A percentile compares a stretch with the other conserved stretches of the same genome.
phyloP scores from a whole-genome alignment of 2,797 vertebrate species.

The Botia kubotai region DNA sequence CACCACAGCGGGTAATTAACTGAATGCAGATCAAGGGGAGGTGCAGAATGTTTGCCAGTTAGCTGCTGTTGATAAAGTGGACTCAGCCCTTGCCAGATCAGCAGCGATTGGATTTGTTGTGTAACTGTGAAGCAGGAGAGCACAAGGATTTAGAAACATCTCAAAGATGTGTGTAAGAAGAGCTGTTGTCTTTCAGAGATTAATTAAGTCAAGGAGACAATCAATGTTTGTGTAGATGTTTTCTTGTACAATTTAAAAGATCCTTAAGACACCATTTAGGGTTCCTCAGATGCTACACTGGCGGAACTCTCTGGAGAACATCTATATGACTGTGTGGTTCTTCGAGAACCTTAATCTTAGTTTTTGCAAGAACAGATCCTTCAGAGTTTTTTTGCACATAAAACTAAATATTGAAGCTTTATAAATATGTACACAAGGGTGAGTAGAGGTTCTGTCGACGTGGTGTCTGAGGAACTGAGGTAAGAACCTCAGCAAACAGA shows the following conservation, averaged over 20 bases:
- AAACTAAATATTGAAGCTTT: neutral
- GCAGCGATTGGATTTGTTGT: neutral
- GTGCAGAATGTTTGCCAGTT: conserved; percentile 35
- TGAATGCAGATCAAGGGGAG: conserved; percentile 56
- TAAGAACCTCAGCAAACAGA: neutral
- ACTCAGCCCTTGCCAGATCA: neutral
- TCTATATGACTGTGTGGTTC: no score
- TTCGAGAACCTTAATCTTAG: no score
- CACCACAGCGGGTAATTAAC: conserved; percentile 57
- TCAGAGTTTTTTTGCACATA: no score
- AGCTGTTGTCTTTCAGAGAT: neutral
- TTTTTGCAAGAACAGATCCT: no score
- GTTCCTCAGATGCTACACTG: neutral
- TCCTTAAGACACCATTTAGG: no score
- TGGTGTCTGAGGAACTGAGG: neutral
- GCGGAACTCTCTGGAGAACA: no score
- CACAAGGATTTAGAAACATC: neutral
- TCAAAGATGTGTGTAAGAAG: neutral
- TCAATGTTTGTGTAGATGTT: no score
- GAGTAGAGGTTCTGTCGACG: neutral
- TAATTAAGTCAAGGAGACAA: no score
- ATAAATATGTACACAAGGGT: neutral
- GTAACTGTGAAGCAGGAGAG: neutral
- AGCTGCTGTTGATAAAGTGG: conserved; percentile 58
- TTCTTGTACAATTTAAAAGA: no score